Base-by-base conservation (phyloP, 2,888 invertebrate species). In the Drosophila mercatorum region DNA sequence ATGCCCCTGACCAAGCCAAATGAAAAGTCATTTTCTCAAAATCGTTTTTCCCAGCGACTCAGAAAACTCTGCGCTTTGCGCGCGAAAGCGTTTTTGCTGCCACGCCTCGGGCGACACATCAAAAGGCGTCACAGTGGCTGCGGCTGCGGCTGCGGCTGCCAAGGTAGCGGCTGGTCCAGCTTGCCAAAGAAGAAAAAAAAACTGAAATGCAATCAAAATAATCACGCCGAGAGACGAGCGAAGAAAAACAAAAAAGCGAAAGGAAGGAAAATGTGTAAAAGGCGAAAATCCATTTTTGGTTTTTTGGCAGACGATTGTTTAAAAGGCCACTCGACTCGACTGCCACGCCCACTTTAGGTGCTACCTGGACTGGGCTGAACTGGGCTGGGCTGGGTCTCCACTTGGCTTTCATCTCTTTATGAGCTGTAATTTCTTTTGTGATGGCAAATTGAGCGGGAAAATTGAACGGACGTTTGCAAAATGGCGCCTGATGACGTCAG, bases 361-460 rank as follows among this genome's bases (percentile, higher is more conserved):
- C 46, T 41, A 49, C 38, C 65, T 53, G 63, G n/a, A 41, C 46
- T 22, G 22, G 22, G 22, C 22, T 22, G 22, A 1, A 1, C 22
- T 22, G 22, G 22, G 22, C 22, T 22, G 22, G 22, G 22, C 22
- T 22, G 22, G 22, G 11, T 31, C 34, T 12, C 38, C 38, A 3
- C 22, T 38, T 31, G 60, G 31, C 89, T 84, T 84, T 84, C 89
- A 84, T 84, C 89, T 83, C 72, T 82, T 88, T 73, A 80, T 85
- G 76, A 85, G 83, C 67, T 60, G 81, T 83, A 83, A 83, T 89
- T 89, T 74, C 89, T 83, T 75, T 83, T 79, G 88, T 88, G 83
- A 73, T 76, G 82, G 81, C 83, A 84, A 84, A 84, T 84, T 88
- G 89, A 88, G 86, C 88, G 78, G 73, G 69, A 74, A 85, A 83